These are phyloP conservation scores for Varroa destructor DNA, from an alignment of 1,140 invertebrate genomes.

Conservation along the genomic window DNA sequence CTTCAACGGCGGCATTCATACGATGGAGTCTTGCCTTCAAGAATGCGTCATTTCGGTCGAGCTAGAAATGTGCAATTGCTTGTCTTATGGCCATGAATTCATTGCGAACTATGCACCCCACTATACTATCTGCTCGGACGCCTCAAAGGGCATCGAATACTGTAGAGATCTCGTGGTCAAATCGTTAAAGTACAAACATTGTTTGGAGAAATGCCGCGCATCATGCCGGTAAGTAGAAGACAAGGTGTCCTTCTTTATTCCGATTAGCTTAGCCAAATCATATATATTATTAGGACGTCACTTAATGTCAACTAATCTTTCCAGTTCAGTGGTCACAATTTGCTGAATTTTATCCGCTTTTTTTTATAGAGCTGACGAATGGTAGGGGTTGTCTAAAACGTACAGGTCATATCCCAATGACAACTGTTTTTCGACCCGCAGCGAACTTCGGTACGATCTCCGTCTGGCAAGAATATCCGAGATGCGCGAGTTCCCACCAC, in stretches of 20 bases:
- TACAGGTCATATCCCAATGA: too few relatives aligned
- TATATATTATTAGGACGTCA: too few relatives aligned
- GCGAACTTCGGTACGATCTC: conserved; percentile 6
- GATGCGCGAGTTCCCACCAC: neutral
- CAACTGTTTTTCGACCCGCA: neutral
- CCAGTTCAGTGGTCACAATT: too few relatives aligned
- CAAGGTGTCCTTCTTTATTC: too few relatives aligned
- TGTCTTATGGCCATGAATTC: conserved; percentile 15
- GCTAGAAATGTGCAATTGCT: neutral
- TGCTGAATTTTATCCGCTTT: too few relatives aligned
- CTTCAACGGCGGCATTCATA: neutral
- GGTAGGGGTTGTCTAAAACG: too few relatives aligned
- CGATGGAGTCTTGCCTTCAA: conserved; percentile 14
- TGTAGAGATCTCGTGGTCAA: conserved; percentile 1
- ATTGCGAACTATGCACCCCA: neutral
- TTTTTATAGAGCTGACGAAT: too few relatives aligned
- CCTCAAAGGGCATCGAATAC: neutral
- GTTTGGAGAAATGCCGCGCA: neutral
- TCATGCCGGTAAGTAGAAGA: neutral
- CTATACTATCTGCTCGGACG: neutral
- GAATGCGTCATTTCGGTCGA: neutral
- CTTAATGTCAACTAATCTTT: too few relatives aligned
- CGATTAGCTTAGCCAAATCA: too few relatives aligned
- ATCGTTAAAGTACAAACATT: neutral
- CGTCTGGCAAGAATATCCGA: neutral